Base-by-base conservation (phyloP, 2,888 invertebrate species). In the Tenthredo amoena region DNA sequence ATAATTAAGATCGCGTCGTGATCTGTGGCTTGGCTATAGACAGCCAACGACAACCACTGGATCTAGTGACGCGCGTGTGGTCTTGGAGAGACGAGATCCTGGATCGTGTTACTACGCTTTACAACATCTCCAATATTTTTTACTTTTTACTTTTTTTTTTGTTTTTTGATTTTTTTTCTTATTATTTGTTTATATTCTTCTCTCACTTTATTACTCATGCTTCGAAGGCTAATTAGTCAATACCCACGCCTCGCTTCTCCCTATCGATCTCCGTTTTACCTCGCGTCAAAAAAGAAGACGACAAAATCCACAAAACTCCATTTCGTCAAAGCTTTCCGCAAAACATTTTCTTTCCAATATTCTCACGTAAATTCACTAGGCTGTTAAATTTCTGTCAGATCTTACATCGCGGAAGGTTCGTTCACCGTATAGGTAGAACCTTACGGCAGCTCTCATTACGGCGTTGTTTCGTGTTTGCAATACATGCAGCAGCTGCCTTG, bases 1-100 rank as follows among this genome's bases (percentile, higher is more conserved):
- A 88, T 88, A 88, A 88, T 90, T 89, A 88, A 88, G 89, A 88
- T 89, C 88, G 88, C 77, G 86, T 86, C 83, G 86, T 87, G 89
- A 89, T 89, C 88, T 86, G 87, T 85, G 87, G 87, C 87, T 87
- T 86, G 87, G 72, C 86, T 65, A 83, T 85, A 86, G 88, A 88
- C 88, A 87, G 87, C 65, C 71, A 87, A 85, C 87, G 87, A 87
- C 87, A 86, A 86, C 85, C 82, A 72, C 85, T 81, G 84, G 87
- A 87, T 87, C 85, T 85, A 85, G 87, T 86, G 87, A 87, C 86
- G 87, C 86, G 87, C 88, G 90, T 89, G 90, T 90, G 90, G 89
- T 90, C 90, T 87, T 72, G 43, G 68, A 68, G 68, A 83, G 83
- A 68, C 34, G 68, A 47, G 87, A 68, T 87, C 65, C 72, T 85